Base-by-base conservation (phyloP, 2,113 vertebrate species). In the Nibea coibor region DNA sequence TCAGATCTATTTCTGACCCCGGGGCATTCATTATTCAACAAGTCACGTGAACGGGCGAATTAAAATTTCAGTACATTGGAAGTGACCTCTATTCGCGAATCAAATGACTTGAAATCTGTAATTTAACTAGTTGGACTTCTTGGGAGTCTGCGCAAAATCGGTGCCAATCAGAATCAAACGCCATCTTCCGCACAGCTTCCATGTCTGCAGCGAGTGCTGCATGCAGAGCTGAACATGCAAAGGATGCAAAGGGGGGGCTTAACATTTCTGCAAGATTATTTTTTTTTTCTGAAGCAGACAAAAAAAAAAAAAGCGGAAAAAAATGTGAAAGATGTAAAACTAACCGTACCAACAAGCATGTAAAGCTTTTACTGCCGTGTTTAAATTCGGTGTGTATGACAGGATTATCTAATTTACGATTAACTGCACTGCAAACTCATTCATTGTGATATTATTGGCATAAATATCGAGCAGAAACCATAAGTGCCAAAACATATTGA, bases 11-110 rank as follows among this genome's bases (percentile, higher is more conserved):
- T 97, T 97, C 96, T 97, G 96, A 97, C 90, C 92, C 94, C 84
- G 64, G 94, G 83, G 90, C 93, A 97, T 98, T 96, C 96, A 99
- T 99, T 97, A 99, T 97, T 98, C 95, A 97, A 95, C 93, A 94
- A 95, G 95, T 96, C 97, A 98, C 96, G 95, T 98, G 97, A 94
- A 94, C 57, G 50, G 79, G 89, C 72, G 93, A 95, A 97, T 97
- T 96, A 97, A 97, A 97, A 96, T 96, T 97, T 96, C 96, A 97
- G 80, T 93, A 95, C 95, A 86, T 87, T 92, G 92, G 88, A 92
- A 92, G 92, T 94, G 93, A 94, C 94, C 91, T 94, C 89, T 89
- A 88, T 92, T 91, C 84, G 66, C 31, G 85, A 88, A 77, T 90
- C 78, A 92, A 91, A 91, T 91, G 90, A 94, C 89, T 90, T 88